These are phyloP conservation scores for Cynaeus angustus DNA, from an alignment of 2,888 invertebrate genomes.

Conservation along the genomic window DNA sequence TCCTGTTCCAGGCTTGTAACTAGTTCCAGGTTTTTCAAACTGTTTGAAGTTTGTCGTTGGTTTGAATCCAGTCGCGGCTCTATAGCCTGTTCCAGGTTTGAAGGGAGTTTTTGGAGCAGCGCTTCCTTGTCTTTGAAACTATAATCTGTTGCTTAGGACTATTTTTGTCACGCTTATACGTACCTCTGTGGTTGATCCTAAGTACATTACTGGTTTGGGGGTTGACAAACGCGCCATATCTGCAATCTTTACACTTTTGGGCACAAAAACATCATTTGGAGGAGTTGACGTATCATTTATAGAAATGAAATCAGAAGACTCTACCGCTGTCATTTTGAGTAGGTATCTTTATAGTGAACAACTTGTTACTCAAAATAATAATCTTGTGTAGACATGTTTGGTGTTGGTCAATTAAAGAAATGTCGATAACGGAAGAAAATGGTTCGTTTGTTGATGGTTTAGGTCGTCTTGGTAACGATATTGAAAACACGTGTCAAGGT, in stretches of 20 bases:
- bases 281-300: constrained; percentile 23
- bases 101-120: constrained; percentile 62
- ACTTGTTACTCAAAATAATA: too few relatives aligned
- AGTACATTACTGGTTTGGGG: constrained; percentile 74
- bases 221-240: constrained; percentile 64
- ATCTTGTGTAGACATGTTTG: too few relatives aligned
- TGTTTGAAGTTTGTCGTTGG: constrained; percentile 61
- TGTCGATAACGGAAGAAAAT: neutral
- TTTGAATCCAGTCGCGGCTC: constrained; percentile 65
- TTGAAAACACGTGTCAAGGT: too few relatives aligned
- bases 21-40: constrained; percentile 57
- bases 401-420: neutral
- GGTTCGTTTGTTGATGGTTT: neutral
- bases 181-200: constrained; percentile 76
- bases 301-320: constrained; percentile 42
- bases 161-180: constrained; percentile 52
- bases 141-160: constrained; percentile 43
- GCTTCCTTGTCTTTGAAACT: constrained; percentile 62
- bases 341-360: too few relatives aligned
- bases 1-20: constrained; percentile 68
- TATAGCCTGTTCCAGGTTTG: constrained; percentile 61
- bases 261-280: constrained; percentile 18
- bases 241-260: constrained; percentile 51
- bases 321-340: constrained; percentile 43
- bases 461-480: neutral